phyloP scores from a whole-genome alignment of 1,140 invertebrate species.

The Nasonia giraulti region DNA sequence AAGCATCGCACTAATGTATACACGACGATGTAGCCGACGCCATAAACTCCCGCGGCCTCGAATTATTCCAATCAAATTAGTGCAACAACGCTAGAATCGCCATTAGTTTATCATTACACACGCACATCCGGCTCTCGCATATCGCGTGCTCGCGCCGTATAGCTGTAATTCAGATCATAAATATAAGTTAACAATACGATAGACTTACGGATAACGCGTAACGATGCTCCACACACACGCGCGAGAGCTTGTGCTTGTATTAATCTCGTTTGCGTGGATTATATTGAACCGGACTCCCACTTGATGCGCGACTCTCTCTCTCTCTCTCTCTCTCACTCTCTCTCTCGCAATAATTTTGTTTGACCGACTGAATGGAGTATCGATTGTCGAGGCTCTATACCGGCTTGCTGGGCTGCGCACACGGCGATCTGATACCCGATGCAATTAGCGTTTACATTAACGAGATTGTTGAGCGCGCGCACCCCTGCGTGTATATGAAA shows the following conservation, averaged over 20 bases:
- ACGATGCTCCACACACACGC: not conserved
- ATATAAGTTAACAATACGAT: constrained; percentile 5
- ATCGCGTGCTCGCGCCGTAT: not conserved
- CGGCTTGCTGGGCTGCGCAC: not conserved
- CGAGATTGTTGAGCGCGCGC: not conserved
- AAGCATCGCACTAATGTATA: not conserved
- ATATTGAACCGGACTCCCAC: not conserved
- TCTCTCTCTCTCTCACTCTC: not conserved
- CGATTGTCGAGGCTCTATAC: not conserved
- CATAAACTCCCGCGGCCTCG: not conserved
- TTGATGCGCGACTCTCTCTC: not conserved
- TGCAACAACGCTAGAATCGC: not conserved
- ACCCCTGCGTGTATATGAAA: not conserved
- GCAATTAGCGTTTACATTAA: constrained; percentile 4
- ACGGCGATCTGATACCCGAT: not conserved
- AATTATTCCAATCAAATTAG: not conserved
- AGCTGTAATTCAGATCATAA: constrained; percentile 1
- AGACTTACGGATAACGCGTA: constrained; percentile 3
- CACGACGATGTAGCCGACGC: not conserved
- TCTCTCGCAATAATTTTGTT: not conserved
- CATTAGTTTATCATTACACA: not conserved
- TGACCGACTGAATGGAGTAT: constrained; percentile 1
- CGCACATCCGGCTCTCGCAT: not conserved
- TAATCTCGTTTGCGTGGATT: not conserved
- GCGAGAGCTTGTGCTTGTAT: not conserved